These are phyloP conservation scores for Caranx ignobilis DNA, from an alignment of 2,113 vertebrate species.

Conservation along the genomic window DNA sequence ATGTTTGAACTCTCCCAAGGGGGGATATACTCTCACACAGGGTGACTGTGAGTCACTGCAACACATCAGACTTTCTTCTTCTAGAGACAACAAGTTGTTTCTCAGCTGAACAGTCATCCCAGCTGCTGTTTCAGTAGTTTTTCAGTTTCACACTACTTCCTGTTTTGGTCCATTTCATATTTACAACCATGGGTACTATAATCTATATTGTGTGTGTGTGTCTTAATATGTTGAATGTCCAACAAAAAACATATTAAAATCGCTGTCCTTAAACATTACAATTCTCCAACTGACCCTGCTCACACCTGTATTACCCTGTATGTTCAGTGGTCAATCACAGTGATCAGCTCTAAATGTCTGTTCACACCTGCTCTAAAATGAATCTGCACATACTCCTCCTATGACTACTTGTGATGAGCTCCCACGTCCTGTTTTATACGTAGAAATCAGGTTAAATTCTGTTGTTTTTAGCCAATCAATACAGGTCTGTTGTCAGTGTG, in stretches of 20 bases:
- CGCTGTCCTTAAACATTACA: constrained; percentile 27
- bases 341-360: no score
- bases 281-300: neutral
- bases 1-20: neutral
- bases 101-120: constrained; percentile 53
- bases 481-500: no score
- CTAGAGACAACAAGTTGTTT: constrained; percentile 4
- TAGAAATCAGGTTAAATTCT: no score
- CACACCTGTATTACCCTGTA: no score
- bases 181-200: constrained; percentile 60
- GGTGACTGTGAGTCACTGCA: constrained; percentile 1
- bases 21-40: neutral
- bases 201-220: constrained; percentile 9
- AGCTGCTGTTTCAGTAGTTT: constrained; percentile 56
- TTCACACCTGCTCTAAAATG: no score
- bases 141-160: constrained; percentile 31
- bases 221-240: constrained; percentile 29
- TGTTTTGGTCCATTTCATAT: constrained; percentile 65
- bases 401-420: no score
- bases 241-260: constrained; percentile 29
- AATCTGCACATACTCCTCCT: no score
- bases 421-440: no score
- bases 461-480: no score
- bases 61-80: constrained; percentile 1
- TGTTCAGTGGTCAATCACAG: no score